Conservation (phyloP, 1,140 invertebrate species). For the Tetragonula clypearis region DNA sequence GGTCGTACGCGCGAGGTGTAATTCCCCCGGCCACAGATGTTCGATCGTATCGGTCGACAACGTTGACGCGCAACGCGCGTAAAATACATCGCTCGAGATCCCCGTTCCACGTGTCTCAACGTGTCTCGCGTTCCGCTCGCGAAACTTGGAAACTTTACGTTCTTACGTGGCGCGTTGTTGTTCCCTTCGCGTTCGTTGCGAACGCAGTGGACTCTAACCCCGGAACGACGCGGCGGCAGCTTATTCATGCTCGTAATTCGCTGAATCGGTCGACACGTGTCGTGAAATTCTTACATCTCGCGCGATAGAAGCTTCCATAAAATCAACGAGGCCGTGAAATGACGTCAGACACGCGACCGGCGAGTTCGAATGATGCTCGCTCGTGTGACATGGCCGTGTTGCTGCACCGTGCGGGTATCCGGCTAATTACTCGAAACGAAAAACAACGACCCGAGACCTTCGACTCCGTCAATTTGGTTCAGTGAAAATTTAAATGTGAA, state of each 20-base stretch:
- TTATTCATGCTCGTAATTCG: conserved; percentile 19
- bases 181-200: not conserved
- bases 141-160: not conserved
- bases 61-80: not conserved
- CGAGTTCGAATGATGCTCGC: conserved; percentile 1
- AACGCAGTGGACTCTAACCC: too few relatives aligned
- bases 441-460: not conserved
- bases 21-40: conserved; percentile 6
- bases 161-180: not conserved
- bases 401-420: not conserved
- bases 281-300: not conserved
- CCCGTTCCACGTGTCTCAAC: not conserved
- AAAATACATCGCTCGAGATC: not conserved
- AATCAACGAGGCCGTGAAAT: conserved; percentile 61
- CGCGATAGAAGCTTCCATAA: conserved; percentile 48
- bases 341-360: not conserved
- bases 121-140: not conserved
- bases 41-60: not conserved
- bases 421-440: not conserved
- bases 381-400: not conserved
- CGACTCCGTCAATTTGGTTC: not conserved
- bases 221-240: not conserved
- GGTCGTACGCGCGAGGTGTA: not conserved
- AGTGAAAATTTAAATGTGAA: not conserved
- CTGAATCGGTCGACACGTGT: not conserved